Evolutionary conservation across 1,140 invertebrate genomes (phyloP), one percentile per base, ranked within the genome.

Genomic region (Pogonomyrmex barbatus): DNA sequence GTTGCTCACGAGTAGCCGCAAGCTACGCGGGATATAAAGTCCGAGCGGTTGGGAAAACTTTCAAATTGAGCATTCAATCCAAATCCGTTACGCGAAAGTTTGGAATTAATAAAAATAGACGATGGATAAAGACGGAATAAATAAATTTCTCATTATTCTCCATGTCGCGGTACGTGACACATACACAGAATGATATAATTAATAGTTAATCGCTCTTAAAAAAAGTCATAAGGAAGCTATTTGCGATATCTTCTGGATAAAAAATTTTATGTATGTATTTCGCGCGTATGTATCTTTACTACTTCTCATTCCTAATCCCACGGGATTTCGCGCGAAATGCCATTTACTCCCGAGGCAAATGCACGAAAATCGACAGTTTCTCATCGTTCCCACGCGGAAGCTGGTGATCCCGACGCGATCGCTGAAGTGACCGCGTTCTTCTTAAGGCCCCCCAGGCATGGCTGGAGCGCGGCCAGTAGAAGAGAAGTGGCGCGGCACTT

Each of bases 71-170:
- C 79, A 73, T 83, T 83, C 24, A 83, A 83, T 83, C 42, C 68
- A 83, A 83, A 83, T 83, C 73, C 54, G 54, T 83, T 83, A 30
- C 68, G 68, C 54, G 68, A 83, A 83, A 83, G 79, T 83, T 83
- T 4, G 6, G 52, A 73, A 83, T 83, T 50, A 83, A 60, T 62
- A 73, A 73, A 73, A 60, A 70, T 82, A 52, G 63, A 30, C 9
- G 4, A 24, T 24, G 24, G 24, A 65, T 12, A 36, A 9, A 14
- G 10, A 33, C 4, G 17, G 52, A 8, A 2, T 3, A 17, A 36
- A 33, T 71, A 33, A 24, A 68, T 82, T 71, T 75, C n/a, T 52
- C n/a, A 71, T 81, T 17, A 12, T 70, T 82, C 33, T 71, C 4
- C 2, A 42, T 10, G 33, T 56, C 39, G 39, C 39, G 2, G 30